Conservation (phyloP, 2,888 invertebrate genomes). For the Imbricaverruca yamaguchii region DNA sequence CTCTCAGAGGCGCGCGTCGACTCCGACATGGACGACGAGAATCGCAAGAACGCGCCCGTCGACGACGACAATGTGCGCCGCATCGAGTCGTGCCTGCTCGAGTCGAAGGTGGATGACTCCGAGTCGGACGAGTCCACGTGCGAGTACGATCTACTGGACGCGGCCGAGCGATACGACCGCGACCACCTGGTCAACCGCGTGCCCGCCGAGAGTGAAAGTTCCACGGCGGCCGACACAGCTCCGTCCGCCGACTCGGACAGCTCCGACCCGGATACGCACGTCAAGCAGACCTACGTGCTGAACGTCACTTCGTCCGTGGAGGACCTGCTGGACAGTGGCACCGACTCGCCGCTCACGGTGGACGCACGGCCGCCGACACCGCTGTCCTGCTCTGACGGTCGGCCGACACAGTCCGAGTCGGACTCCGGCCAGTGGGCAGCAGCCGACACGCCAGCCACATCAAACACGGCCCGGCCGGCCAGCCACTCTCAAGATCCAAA, state of each 20-base stretch:
- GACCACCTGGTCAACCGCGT: not conserved
- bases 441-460: too few relatives aligned
- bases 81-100: not conserved
- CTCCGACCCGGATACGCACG: constrained; percentile 11
- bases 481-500: too few relatives aligned
- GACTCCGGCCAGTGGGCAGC: not conserved
- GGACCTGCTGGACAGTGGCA: constrained; percentile 15
- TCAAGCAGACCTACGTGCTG: not conserved
- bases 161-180: not conserved
- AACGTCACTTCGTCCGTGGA: not conserved
- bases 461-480: not conserved
- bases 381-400: not conserved
- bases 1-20: not conserved
- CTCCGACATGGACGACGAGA: not conserved
- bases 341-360: not conserved
- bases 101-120: not conserved
- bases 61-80: not conserved
- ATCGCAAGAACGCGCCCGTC: not conserved
- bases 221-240: not conserved
- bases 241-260: constrained; percentile 7
- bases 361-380: not conserved
- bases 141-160: not conserved
- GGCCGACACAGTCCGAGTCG: not conserved
- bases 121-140: constrained; percentile 17
- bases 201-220: not conserved